Conservation (phyloP, 2,888 invertebrate species). For the Digitonthophagus gazella region DNA sequence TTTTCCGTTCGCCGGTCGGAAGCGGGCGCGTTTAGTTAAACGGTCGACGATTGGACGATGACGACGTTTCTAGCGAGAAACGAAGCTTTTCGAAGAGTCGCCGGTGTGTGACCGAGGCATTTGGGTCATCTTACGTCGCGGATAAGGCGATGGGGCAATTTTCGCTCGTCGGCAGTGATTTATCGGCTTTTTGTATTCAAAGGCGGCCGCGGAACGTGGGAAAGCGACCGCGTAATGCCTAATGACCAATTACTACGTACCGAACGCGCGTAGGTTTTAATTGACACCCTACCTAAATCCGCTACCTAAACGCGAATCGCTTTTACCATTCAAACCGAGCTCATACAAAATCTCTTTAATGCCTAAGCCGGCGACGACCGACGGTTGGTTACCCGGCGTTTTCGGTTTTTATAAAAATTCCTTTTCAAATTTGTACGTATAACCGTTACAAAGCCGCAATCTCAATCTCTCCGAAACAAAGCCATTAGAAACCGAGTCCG, state of each 20-base stretch:
- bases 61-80: neutral
- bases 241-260: neutral
- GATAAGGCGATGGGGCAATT: neutral
- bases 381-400: too few species aligned
- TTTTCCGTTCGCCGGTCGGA: neutral
- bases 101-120: neutral
- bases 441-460: too few species aligned
- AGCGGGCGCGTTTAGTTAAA: neutral
- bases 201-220: neutral
- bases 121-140: neutral
- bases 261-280: neutral
- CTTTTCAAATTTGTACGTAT: too few species aligned
- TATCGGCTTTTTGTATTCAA: neutral
- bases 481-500: conserved; percentile 12
- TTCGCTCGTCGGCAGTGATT: neutral
- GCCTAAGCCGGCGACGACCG: too few species aligned
- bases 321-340: too few species aligned
- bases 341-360: too few species aligned
- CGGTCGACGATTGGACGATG: neutral
- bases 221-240: neutral
- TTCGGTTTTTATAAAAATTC: too few species aligned
- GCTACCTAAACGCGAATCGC: too few species aligned
- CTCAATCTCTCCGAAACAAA: conserved; percentile 14
- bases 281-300: neutral
- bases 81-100: neutral